Base-by-base conservation (phyloP, 2,797 vertebrate genomes). In the Simalia tracyae region DNA sequence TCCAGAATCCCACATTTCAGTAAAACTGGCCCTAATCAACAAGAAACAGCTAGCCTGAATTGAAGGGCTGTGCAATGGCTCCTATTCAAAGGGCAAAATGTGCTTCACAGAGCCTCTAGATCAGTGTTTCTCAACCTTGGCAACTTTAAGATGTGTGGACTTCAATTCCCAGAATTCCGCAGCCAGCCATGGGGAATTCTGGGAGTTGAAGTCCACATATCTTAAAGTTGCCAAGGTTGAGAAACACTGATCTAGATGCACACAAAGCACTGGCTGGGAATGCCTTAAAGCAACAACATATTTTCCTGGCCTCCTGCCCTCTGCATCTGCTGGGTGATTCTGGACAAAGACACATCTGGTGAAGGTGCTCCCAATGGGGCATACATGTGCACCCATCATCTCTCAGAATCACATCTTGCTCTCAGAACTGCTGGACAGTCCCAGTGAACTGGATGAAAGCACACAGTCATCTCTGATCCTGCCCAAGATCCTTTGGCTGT, bases 1-100 rank as follows among this genome's bases (percentile, higher is more conserved):
- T 61, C 85, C 96, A 14, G 90, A 92, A 12, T 57, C 90, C 84
- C 86, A 26, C 12, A 90, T 10, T 66, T 8, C 63, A n/a, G 7
- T 5, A 0, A 22, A 0, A 56, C 88, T 87, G 63, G 57, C 2
- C 36, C 11, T 19, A 2, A 42, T 22, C 36, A 42, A 76, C 7
- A 42, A 76, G 8, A 8, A 24, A 24, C 19, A 81, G 76, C 76
- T 24, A 5, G 42, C 42, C 42, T 46, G 76, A 24, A 46, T 11
- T 24, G 22, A 81, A 81, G 42, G 3, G 9, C 42, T 46, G 19
- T 46, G 36, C 72, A 24, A 11, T 81, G 72, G 22, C 2, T 63
- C 24, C 22, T 26, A 63, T 63, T 24, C 68, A 24, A 68, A 0
- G 14, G 56, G n/a, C 5, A 54, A 61, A 17, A 56, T 3, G 11